Evolutionary conservation across 1,140 invertebrate genomes (phyloP), one percentile per base, ranked within the genome.

Genomic region (Conus betulinus): DNA sequence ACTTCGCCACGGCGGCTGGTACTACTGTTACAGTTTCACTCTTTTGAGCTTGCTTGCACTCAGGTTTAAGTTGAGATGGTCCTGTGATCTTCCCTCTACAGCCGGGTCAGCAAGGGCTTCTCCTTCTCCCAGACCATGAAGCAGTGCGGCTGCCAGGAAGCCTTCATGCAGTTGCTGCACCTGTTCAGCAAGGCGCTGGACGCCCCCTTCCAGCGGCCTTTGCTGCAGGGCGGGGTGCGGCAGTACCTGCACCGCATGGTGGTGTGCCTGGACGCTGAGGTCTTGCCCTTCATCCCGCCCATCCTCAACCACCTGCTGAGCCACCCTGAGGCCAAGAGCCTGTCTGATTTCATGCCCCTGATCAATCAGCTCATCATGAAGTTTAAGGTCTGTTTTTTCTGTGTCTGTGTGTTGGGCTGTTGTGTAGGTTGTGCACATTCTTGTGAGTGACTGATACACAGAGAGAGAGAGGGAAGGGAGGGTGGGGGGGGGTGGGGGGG

Each of bases 171-270:
- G 87, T 95, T 96, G 23, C 91, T 96, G 79, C 92, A 95, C 81
- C 93, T 96, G 51, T 97, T 97, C 93, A 93, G 96, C 8, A 92
- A 93, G 74, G 94, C 95, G 27, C 91, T 96, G 51, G 94, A 96
- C 90, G 95, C 96, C 7, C 93, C 95, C 6, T 89, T 89, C 3
- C 95, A 95, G 76, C 92, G 94, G n/a, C 91, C 90, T 53, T 87
- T 93, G 25, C 90, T 95, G 27, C 95, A 95, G 55, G 89, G 90
- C n/a, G 93, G 96, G 27, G 94, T 97, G 23, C 93, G 96, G 7
- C 96, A 96, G 93, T 96, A 96, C 91, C 93, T 97, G 83, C 96
- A 97, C 91, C 94, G 96, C 39, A 96, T 97, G 95, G 96, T 97
- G 11, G 96, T 97, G 27, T 97, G 96, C 93, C 90, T 97, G 81